These are phyloP conservation scores for Lepilemur septentrionalis DNA, from an alignment of 2,797 vertebrate species.

Conservation along the genomic window DNA sequence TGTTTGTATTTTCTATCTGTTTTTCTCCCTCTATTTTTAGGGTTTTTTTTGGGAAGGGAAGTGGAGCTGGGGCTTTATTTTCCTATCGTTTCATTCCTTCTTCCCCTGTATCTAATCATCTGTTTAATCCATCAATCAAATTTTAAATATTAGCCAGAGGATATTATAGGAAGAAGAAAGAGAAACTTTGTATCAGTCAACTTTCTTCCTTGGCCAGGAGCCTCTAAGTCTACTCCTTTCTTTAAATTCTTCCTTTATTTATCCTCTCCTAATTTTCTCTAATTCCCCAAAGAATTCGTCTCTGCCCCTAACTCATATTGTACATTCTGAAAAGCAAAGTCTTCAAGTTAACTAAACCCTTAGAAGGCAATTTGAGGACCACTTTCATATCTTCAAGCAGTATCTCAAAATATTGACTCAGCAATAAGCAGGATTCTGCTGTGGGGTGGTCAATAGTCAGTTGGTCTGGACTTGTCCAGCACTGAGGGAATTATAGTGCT, in stretches of 20 bases:
- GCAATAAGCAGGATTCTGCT: not conserved
- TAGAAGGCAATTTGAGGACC: not conserved
- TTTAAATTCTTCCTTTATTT: not conserved
- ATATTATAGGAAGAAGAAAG: not conserved
- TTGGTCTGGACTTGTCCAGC: not conserved
- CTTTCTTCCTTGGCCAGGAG: not conserved
- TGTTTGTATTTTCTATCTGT: not conserved
- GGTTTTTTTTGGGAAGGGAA: rapidly evolving
- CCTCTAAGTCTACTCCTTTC: not conserved
- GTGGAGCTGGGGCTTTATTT: not conserved
- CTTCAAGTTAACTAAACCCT: not conserved
- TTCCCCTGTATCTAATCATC: not conserved
- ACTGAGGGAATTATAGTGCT: not conserved
- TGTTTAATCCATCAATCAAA: not conserved
- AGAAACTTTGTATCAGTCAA: not conserved
- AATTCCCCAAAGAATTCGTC: not conserved
- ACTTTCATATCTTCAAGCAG: not conserved
- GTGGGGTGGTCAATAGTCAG: rapidly evolving
- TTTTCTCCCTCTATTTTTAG: not conserved
- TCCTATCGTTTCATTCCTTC: not conserved
- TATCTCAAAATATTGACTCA: not conserved
- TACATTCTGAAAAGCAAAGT: not conserved
- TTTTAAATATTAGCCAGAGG: slow-evolving; percentile 25
- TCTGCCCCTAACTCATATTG: not conserved
- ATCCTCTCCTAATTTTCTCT: not conserved